Evolutionary conservation across 1,140 invertebrate species (phyloP), one percentile per base, ranked within the genome.

Genomic region (Pseudoatta argentina): DNA sequence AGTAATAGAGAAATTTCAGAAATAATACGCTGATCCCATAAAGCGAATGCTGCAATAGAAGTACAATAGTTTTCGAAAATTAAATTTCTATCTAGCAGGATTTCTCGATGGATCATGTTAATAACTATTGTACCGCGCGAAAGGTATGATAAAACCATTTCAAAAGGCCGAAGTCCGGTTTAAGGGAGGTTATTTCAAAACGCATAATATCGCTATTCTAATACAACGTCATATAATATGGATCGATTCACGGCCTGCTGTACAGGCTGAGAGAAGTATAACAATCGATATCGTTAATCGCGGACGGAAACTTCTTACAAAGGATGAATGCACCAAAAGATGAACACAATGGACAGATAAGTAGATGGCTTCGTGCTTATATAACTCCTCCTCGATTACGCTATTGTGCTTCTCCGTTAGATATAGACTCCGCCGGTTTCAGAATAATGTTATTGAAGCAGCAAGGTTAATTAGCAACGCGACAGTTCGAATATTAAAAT

Each of bases 271-370:
- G 67, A 59, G 10, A 48, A 61, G 53, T 63, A 57, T n/a, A 55
- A 73, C 75, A 67, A 79, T 89, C 88, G 75, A 88, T 89, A 89
- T 88, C 61, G 88, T 88, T 88, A 88, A 89, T 89, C 88, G 88
- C 59, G 67, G 73, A 81, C 51, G 87, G 63, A 63, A 86, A 89
- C 77, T 89, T 77, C 51, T 86, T 24, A 89, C 86, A 89, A 89
- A 86, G 66, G 88, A 85, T 78, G 88, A 89, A 89, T 88, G 81
- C 27, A 64, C 55, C 21, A 18, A 30, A 71, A 59, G 61, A 72
- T 30, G 87, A 67, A 27, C 66, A 88, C 88, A 89, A 89, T 88
- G 73, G 82, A 1, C 53, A 85, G 87, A 89, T 81, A 88, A 79
- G 61, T 89, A 86, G 86, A 89, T 86, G 83, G 75, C 82, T 81